A percentile compares a stretch with the other conserved stretches of the same genome.
phyloP scores from a whole-genome alignment of 2,113 vertebrate genomes.

The Sminthopsis crassicaudata region DNA sequence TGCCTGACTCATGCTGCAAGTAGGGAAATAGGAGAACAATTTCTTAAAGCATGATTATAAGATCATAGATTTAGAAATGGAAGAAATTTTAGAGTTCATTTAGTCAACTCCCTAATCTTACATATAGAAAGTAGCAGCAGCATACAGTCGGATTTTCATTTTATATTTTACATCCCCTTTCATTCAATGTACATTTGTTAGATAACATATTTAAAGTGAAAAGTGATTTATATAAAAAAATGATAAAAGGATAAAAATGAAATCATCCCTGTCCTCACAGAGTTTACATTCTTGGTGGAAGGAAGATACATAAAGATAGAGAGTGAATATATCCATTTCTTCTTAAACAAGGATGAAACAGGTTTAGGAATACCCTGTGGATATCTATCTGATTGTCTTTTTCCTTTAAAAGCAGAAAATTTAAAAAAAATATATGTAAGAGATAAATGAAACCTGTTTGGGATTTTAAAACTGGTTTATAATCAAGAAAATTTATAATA shows the following conservation, averaged over 20 bases:
- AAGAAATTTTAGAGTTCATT: slow-evolving; percentile 9
- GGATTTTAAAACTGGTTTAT: neutral
- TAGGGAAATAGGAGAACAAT: neutral
- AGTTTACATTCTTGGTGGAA: neutral
- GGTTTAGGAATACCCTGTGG: neutral
- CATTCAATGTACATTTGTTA: neutral
- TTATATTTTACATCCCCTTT: neutral
- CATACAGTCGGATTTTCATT: neutral
- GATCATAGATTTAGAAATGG: slow-evolving; percentile 12
- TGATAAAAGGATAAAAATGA: neutral
- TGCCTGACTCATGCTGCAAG: neutral
- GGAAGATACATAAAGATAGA: neutral
- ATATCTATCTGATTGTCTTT: neutral
- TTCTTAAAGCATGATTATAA: neutral
- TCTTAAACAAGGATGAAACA: neutral
- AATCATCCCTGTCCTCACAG: neutral
- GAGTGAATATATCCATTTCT: neutral
- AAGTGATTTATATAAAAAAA: too few relatives aligned
- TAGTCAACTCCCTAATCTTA: slow-evolving; percentile 4
- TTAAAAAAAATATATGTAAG: too few relatives aligned
- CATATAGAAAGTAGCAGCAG: neutral
- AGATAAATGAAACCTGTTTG: neutral
- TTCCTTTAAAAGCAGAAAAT: neutral
- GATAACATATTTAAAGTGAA: neutral
- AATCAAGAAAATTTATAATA: neutral